Evolutionary conservation across 2,797 vertebrate species (phyloP).

Genomic region (Potorous gilbertii): DNA sequence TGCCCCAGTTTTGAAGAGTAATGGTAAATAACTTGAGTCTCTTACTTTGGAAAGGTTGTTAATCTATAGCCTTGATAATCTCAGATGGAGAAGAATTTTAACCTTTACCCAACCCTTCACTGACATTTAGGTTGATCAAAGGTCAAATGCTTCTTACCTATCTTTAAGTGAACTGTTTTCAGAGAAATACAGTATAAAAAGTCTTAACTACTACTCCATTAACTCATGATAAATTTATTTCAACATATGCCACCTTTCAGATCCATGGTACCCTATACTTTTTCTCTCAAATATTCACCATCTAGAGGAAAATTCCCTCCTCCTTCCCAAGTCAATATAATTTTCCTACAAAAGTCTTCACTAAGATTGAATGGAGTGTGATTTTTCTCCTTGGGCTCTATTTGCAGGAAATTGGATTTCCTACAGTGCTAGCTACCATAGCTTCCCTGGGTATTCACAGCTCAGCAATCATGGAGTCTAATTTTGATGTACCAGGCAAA

Average conservation of each 20-base stretch:
- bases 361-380: not conserved
- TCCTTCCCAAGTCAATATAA: constrained; percentile 44
- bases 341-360: constrained; percentile 58
- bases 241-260: constrained; percentile 17
- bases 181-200: not conserved
- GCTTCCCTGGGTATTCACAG: constrained; percentile 6
- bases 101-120: constrained; percentile 1
- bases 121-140: not conserved
- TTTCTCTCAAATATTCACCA: constrained; percentile 17
- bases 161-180: not conserved
- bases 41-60: not conserved
- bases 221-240: not conserved
- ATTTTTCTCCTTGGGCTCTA: constrained; percentile 13
- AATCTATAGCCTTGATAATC: not conserved
- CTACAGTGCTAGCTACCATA: not conserved
- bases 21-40: not conserved
- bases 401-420: constrained; percentile 18
- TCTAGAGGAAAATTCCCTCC: constrained; percentile 12
- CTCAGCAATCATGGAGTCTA: constrained; percentile 5
- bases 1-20: accelerated
- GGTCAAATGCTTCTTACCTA: not conserved
- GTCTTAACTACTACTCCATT: not conserved
- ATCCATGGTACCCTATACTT: not conserved
- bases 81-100: not conserved
- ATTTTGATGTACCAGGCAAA: constrained; percentile 41